Percentiles rank a stretch among this genome's conserved stretches.
Evolutionary conservation across 1,140 invertebrate species (phyloP).

Genomic region (Pogonus chalceus): DNA sequence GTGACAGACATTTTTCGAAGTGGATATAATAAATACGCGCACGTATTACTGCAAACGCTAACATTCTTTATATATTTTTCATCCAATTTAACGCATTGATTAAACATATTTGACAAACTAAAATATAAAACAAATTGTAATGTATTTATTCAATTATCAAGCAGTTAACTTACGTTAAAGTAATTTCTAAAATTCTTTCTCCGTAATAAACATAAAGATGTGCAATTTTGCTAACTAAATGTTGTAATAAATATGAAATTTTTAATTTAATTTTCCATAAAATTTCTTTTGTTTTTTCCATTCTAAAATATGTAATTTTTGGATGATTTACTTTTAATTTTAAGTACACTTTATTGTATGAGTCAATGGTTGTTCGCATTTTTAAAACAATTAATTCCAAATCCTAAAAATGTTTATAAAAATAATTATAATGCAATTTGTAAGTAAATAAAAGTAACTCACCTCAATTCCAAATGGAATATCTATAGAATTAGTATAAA

Average conservation of each 20-base stretch:
- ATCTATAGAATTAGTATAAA: constrained; percentile 13
- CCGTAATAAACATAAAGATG: constrained; percentile 28
- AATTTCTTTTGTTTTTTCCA: constrained; percentile 21
- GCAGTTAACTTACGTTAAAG: constrained; percentile 23
- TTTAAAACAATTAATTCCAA: constrained; percentile 18
- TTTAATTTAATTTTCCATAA: constrained; percentile 29
- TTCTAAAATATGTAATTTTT: constrained; percentile 8
- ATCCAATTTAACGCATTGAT: constrained; percentile 22
- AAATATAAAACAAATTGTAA: constrained; percentile 15
- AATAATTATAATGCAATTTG: not conserved
- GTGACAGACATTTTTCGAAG: constrained; percentile 43
- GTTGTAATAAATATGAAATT: constrained; percentile 27
- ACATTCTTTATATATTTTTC: constrained; percentile 24
- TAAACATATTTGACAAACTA: constrained; percentile 17
- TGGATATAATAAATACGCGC: constrained; percentile 42
- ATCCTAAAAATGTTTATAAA: constrained; percentile 16
- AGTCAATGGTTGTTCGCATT: constrained; percentile 14
- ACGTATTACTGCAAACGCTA: constrained; percentile 43
- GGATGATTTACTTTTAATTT: constrained; percentile 12
- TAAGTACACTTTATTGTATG: constrained; percentile 17
- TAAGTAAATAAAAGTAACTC: constrained; percentile 6
- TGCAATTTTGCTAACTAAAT: constrained; percentile 25
- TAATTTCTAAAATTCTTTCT: constrained; percentile 24
- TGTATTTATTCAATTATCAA: not conserved
- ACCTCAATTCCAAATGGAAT: constrained; percentile 14